Base-by-base conservation (phyloP, 2,888 invertebrate genomes). In the Xanthorhoe spadicearia region DNA sequence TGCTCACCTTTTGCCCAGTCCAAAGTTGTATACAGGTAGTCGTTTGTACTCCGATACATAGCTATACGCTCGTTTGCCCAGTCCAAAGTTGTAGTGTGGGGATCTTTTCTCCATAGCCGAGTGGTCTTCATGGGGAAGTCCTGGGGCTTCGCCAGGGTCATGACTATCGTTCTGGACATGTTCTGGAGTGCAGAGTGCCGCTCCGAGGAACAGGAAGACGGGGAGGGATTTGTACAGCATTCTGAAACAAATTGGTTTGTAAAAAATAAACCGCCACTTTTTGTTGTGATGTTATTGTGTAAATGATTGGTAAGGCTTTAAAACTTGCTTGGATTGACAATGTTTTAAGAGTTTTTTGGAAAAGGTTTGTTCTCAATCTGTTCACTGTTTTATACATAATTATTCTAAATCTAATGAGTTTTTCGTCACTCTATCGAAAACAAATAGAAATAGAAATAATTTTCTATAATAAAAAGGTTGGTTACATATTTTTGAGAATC, bases 41-140 rank as follows among this genome's bases (percentile, higher is more conserved):
- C 95, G 86, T 73, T 95, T 95, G 74, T 94, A 95, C 71, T 95
- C 95, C 0, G 95, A 94, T 0, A 95, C 94, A 77, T 95, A 95
- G 77, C 94, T 94, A 78, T 95, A 95, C 0, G 93, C 93, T 2
- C 94, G 77, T 74, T 94, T 94, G 53, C 94, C 94, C 0, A 94
- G 80, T 0, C 94, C 94, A 70, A 94, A 94, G 81, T 94, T 88
- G 74, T 94, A 94, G 52, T 94, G 94, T 0, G 94, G 92, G 0
- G 93, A 92, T 38, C 93, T 80, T 72, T 93, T 93, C 73, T 84
- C 90, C 50, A 92, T 70, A 1, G 83, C 78, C 0, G 79, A 72
- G 17, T 77, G 71, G 61, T 81, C 76, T 2, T 76, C 66, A 61
- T 78, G 81, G 18, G 17, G 7, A 5, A 54, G 50, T 4, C 8